Percentiles rank a stretch among this genome's conserved stretches.
These are phyloP conservation scores for Linepithema humile DNA, from an alignment of 1,140 invertebrate genomes.

Conservation along the genomic window DNA sequence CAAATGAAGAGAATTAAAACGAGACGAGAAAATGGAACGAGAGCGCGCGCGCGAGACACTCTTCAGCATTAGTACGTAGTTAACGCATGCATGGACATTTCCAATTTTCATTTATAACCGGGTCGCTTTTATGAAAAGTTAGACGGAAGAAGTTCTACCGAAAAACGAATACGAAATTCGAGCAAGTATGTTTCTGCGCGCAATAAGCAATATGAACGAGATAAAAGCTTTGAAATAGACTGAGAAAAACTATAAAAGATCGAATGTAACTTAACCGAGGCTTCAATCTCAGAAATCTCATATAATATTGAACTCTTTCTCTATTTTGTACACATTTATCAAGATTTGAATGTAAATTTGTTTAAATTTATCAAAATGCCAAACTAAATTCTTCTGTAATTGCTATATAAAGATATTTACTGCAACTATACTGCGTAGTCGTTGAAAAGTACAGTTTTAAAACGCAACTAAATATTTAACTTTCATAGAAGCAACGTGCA, in stretches of 20 bases:
- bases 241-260: not conserved
- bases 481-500: too few species aligned
- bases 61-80: conserved; percentile 11
- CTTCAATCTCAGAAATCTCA: not conserved
- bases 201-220: conserved; percentile 33
- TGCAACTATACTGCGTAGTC: too few species aligned
- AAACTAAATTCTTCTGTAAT: too few species aligned
- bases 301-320: not conserved
- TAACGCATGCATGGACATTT: conserved; percentile 26
- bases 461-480: too few species aligned
- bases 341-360: too few species aligned
- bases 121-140: conserved; percentile 49
- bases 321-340: not conserved
- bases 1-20: conserved; percentile 47
- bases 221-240: conserved; percentile 10
- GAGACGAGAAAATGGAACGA: conserved; percentile 41
- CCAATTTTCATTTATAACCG: conserved; percentile 60
- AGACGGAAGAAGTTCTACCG: conserved; percentile 62
- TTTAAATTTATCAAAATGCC: too few species aligned
- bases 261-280: conserved; percentile 10
- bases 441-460: too few species aligned
- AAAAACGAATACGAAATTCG: conserved; percentile 54
- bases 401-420: too few species aligned
- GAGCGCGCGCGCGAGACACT: not conserved
- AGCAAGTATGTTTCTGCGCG: not conserved